Base-by-base conservation (phyloP, 2,797 vertebrate species). In the Aeoliscus strigatus region DNA sequence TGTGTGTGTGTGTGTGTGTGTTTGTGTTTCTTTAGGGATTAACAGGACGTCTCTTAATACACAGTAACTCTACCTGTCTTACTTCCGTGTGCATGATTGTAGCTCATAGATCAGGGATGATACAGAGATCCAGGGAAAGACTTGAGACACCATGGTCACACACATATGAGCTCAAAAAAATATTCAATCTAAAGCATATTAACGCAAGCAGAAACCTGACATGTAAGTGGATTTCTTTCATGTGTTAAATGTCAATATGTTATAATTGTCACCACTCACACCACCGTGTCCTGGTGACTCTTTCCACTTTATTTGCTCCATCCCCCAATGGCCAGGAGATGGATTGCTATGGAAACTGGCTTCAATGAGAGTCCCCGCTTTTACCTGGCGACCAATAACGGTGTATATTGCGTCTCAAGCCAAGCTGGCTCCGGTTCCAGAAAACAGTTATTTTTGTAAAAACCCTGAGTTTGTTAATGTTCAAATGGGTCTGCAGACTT, bases 331-430 rank as follows among this genome's bases (percentile, higher is more conserved):
- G 67, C 55, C 73, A 39, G 30, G 46, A 66, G 53, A 53, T 4
- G 13, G 27, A 69, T 81, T 80, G 45, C 79, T 61, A 79, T 74
- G 77, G 80, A 59, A 73, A 84, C 73, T 8, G 14, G 50, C 54
- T 43, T 28, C 27, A 58, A 41, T 37, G 8, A 65, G 28, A 55
- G 35, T 27, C 24, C 33, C 24, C 25, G 25, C 21, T 53, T 47
- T 61, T 57, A 65, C 57, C 29, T 32, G 48, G 39, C 51, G 56
- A 55, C 60, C 51, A 50, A 38, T 50, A 57, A 37, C 66, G 42
- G 40, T 50, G 24, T 37, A 27, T 17, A 15, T 21, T 41, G 39
- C 6, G 21, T 49, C 14, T 65, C 24, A 8, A 39, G 37, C 18
- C 18, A 6, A 21, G n/a, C n/a, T n/a, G n/a, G n/a, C n/a, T n/a